Percentiles rank a stretch among this genome's conserved stretches.
Conservation (phyloP, 2,888 invertebrate species). For the Philonicus albiceps region DNA sequence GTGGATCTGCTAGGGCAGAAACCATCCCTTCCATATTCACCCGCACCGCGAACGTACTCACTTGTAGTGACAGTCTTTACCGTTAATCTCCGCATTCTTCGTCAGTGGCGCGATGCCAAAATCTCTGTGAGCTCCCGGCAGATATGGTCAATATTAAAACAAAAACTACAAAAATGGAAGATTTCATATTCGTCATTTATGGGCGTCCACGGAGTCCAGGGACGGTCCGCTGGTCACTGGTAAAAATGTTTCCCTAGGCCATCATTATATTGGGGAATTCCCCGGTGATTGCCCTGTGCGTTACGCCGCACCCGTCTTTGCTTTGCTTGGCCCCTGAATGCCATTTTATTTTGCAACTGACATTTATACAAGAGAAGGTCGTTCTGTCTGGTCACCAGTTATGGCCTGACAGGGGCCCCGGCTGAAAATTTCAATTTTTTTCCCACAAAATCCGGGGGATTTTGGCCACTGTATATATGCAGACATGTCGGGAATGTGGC, state of each 20-base stretch:
- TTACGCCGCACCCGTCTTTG: not conserved
- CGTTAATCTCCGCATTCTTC: not conserved
- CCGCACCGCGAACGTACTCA: not conserved
- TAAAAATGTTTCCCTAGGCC: not conserved
- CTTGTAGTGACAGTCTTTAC: not conserved
- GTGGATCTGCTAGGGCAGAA: not conserved
- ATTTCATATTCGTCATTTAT: not conserved
- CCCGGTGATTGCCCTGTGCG: not conserved
- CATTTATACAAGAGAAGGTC: constrained; percentile 6
- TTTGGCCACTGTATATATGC: not conserved
- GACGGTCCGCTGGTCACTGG: not conserved
- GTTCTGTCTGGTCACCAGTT: not conserved
- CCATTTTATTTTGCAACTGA: constrained; percentile 34
- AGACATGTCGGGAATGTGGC: not conserved
- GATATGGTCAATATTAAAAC: not conserved
- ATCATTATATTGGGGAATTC: constrained; percentile 18
- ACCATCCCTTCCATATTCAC: not conserved
- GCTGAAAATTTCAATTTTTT: constrained; percentile 21
- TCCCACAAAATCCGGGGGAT: not conserved
- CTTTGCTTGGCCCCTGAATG: not conserved
- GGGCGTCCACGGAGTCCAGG: not conserved
- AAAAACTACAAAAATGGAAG: not conserved
- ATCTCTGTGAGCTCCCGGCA: not conserved
- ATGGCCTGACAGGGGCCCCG: not conserved
- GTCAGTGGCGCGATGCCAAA: not conserved